Evolutionary conservation across 2,888 invertebrate genomes (phyloP), one percentile per base, ranked within the genome.

Genomic region (Onthophagus sagittarius): DNA sequence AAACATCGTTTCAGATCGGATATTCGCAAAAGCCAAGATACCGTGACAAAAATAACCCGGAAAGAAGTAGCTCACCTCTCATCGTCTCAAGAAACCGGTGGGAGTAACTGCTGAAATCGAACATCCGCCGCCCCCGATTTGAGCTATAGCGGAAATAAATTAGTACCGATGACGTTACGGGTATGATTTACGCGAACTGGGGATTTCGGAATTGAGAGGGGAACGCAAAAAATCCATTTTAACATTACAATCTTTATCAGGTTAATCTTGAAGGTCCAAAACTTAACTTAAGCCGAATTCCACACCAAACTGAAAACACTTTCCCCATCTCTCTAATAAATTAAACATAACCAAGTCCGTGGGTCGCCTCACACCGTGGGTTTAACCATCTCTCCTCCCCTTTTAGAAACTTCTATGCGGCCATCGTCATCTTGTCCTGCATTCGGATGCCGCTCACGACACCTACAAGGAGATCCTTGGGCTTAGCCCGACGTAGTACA

Each of bases 401-500:
- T 53, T 53, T 53, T 53, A 11, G 2, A 53, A 53, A 53, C 9
- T 53, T 53, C 39, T 23, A 23, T 23, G 23, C 23, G 23, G 23
- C 23, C 23, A 23, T 53, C 39, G 39, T 53, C 39, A 53, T 53
- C 39, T 53, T 11, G 39, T 23, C 23, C 23, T 53, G 67, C 67
- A 67, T 67, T 67, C 67, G 67, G 23, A 67, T 67, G 67, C 67
- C 67, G 67, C 67, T 67, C 67, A 67, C 67, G 67, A 32, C 67
- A 32, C 67, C 31, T n/a, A 32, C 31, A 32, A 31, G 67, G 67
- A 67, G 67, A 67, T 67, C 67, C 67, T 15, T 67, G 67, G 67
- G 67, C 67, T 67, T 67, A 67, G 67, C 67, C 31, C 39, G 23
- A 23, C n/a, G 64, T 74, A 76, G 77, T 77, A 77, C 77, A 78